Evolutionary conservation across 2,888 invertebrate species (phyloP).

Genomic region (Adelphocoris suturalis): DNA sequence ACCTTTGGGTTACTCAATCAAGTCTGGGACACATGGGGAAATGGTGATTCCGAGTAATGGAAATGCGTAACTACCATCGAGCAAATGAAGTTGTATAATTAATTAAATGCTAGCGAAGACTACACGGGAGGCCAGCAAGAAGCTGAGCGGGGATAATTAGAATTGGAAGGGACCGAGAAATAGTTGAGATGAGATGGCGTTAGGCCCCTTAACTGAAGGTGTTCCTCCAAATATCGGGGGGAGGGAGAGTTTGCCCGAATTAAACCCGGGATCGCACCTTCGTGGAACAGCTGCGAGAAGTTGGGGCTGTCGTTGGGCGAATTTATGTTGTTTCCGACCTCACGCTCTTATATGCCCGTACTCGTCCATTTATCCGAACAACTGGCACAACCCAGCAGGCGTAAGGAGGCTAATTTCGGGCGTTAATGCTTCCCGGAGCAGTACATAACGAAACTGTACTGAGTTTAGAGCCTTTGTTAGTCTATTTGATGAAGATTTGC

Average conservation of each 20-base stretch:
- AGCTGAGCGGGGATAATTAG: constrained; percentile 27
- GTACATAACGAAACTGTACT: no score
- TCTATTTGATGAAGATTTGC: no score
- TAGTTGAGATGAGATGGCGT: constrained; percentile 34
- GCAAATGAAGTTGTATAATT: background rate
- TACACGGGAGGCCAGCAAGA: background rate
- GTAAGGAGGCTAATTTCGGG: background rate
- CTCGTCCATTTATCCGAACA: background rate
- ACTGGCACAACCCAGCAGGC: background rate
- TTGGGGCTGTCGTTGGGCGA: constrained; percentile 63
- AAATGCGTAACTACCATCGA: background rate
- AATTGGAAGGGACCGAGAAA: background rate
- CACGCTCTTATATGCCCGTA: background rate
- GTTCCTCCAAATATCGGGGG: constrained; percentile 32
- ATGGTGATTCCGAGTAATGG: background rate
- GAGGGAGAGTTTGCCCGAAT: constrained; percentile 35
- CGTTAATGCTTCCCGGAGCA: no score
- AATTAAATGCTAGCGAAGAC: background rate
- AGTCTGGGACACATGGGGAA: no score
- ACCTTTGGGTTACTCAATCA: no score
- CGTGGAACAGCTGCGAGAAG: constrained; percentile 63
- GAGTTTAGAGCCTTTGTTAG: no score
- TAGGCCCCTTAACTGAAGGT: constrained; percentile 40
- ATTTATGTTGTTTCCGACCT: constrained; percentile 49
- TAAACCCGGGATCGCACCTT: constrained; percentile 62